phyloP scores from a whole-genome alignment of 2,888 invertebrate species.

The Salpingus planirostris region DNA sequence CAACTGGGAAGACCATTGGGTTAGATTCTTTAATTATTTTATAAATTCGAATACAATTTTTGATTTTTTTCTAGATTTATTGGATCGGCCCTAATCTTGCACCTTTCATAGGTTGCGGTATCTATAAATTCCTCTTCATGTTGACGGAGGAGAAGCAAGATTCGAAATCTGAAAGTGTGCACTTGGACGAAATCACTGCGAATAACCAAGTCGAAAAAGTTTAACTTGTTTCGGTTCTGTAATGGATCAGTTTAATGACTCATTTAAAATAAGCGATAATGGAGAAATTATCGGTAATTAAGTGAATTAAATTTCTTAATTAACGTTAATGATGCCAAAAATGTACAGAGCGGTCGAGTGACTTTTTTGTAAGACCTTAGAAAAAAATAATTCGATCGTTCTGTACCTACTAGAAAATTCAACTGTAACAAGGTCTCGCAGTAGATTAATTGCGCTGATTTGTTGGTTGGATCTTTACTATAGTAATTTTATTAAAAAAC shows the following conservation, averaged over 20 bases:
- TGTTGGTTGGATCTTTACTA: too few species aligned
- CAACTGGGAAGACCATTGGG: constrained; percentile 60
- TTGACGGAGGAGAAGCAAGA: constrained; percentile 13
- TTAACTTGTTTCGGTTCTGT: neutral
- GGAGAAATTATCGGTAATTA: neutral
- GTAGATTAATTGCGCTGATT: too few species aligned
- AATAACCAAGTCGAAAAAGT: constrained; percentile 5
- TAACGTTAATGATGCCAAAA: too few species aligned
- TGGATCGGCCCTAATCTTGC: constrained; percentile 38
- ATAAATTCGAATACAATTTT: constrained; percentile 37
- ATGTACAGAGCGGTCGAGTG: too few species aligned
- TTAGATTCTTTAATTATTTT: constrained; percentile 39
- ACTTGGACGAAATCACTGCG: constrained; percentile 3
- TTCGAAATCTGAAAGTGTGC: constrained; percentile 5
- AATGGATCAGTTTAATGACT: neutral
- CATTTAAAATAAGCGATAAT: neutral
- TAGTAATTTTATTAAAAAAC: too few species aligned
- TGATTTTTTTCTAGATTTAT: constrained; percentile 35
- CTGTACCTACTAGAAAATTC: too few species aligned
- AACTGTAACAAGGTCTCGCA: too few species aligned
- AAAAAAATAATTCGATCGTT: too few species aligned
- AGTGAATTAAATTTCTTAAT: too few species aligned
- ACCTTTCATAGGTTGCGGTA: constrained; percentile 28
- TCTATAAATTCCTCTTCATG: constrained; percentile 30
- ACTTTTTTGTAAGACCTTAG: too few species aligned